Evolutionary conservation across 1,140 invertebrate genomes (phyloP), one percentile per base, ranked within the genome.

Genomic region (Colletes latitarsis): DNA sequence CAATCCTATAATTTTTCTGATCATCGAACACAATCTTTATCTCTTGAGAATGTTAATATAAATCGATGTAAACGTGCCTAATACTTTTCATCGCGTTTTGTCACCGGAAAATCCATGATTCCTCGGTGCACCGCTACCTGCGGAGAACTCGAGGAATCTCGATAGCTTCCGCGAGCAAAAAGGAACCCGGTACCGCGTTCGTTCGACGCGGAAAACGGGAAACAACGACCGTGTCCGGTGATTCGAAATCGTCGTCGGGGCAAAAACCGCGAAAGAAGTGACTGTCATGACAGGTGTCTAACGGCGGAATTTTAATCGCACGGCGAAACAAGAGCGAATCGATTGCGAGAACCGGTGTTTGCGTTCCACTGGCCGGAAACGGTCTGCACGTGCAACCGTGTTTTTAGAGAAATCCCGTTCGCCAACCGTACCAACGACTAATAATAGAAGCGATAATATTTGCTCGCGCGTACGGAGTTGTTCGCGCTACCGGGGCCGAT

Each of bases 361-460:
- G 19, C 15, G 64, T 57, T 67, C 52, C 58, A 64, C 62, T 19
- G 72, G 43, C 78, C 71, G 78, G 78, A 80, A 80, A 80, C 67
- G 63, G 78, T 30, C 71, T 64, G 72, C 78, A 80, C 78, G 71
- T 80, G 78, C 72, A 74, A 58, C 72, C 39, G 53, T 80, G 78
- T 80, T 80, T 80, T 80, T 49, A 75, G 71, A 67, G 72, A 21
- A 80, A 80, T 80, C 72, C 53, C 62, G 71, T 80, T 80, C 63
- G 30, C 52, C 62, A 6, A 60, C 21, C 53, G 21, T 10, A 52
- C 72, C 53, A 75, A 75, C 53, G 71, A 74, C 78, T 80, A 80
- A 80, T 80, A 80, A 80, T 80, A 80, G 78, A 74, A 43, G 71
- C 19, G 78, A 74, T 80, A 80, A 80, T 80, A 80, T 80, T 80